Evolutionary conservation across 2,113 vertebrate genomes (phyloP).

Genomic region (Marmota flaviventris): DNA sequence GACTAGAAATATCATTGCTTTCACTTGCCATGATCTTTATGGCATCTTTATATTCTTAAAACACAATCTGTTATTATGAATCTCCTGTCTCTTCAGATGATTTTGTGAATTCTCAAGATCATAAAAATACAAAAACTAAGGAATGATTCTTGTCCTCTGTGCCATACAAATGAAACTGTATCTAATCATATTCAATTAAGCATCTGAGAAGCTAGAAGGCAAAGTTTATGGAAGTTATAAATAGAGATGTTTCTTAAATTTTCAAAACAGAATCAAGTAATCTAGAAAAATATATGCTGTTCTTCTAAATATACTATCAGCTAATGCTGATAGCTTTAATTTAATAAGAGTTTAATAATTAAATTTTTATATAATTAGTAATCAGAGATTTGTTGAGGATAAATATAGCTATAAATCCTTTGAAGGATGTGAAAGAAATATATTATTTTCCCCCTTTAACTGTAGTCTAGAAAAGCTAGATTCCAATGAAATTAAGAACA

Average conservation of each 20-base stretch:
- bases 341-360: neutral
- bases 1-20: constrained; percentile 67
- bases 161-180: neutral
- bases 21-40: constrained; percentile 41
- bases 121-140: neutral
- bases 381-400: neutral
- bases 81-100: neutral
- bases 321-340: neutral
- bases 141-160: neutral
- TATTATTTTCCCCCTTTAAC: neutral
- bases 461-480: neutral
- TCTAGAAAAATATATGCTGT: neutral
- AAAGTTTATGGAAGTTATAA: neutral
- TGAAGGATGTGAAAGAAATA: neutral
- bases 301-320: constrained; percentile 6
- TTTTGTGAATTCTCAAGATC: neutral
- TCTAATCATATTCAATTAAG: neutral
- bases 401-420: neutral
- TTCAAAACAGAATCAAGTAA: constrained; percentile 19
- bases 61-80: constrained; percentile 28
- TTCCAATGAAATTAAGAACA: constrained; percentile 31
- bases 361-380: neutral
- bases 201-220: neutral
- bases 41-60: constrained; percentile 66
- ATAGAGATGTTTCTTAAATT: neutral